Evolutionary conservation across 2,888 invertebrate genomes (phyloP).

Genomic region (Linnaemya vulpina): DNA sequence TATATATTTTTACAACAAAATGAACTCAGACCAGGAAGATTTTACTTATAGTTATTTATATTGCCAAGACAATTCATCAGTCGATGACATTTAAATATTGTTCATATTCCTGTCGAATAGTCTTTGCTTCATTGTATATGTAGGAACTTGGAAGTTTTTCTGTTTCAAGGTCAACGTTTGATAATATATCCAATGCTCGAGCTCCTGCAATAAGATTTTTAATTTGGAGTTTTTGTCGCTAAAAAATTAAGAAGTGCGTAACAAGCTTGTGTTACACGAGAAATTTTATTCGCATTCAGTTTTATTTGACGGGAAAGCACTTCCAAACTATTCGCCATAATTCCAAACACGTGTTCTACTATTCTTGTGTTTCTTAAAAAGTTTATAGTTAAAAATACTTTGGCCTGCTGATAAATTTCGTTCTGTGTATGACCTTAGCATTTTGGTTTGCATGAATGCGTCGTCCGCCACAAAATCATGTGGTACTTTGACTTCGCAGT

Average conservation of each 20-base stretch:
- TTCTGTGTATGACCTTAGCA: background rate
- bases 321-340: constrained; percentile 37
- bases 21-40: too few relatives aligned
- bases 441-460: constrained; percentile 50
- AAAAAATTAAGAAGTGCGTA: too few relatives aligned
- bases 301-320: constrained; percentile 34
- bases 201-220: too few relatives aligned
- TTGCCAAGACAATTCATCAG: constrained; percentile 43
- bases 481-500: background rate
- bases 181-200: too few relatives aligned
- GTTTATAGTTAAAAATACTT: constrained; percentile 36
- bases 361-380: background rate
- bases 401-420: constrained; percentile 30
- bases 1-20: too few relatives aligned
- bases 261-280: too few relatives aligned
- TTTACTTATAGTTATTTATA: constrained; percentile 13
- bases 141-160: too few relatives aligned
- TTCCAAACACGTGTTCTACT: background rate
- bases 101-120: constrained; percentile 30
- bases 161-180: too few relatives aligned
- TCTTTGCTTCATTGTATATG: too few relatives aligned
- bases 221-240: too few relatives aligned
- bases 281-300: too few relatives aligned
- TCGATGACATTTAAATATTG: constrained; percentile 47
- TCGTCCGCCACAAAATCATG: constrained; percentile 46